Base-by-base conservation (phyloP, 2,888 invertebrate species). In the Harmothoe impar region DNA sequence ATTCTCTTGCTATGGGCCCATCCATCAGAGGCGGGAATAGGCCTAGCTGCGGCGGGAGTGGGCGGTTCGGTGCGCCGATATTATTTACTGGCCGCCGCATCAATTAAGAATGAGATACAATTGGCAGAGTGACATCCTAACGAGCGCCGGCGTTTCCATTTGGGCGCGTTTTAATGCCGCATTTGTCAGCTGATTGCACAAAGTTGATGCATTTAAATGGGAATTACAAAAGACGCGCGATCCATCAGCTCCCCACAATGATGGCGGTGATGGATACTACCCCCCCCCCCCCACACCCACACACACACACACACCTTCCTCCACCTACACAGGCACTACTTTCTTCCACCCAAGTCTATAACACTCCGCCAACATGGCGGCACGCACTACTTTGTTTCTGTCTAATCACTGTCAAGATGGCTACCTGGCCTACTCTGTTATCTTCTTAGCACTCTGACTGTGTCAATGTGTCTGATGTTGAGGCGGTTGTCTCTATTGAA, bases 71-170 rank as follows among this genome's bases (percentile, higher is more conserved):
- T 15, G 77, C 29, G 29, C 81, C 20, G 81, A 35, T 43, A 43
- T 81, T 81, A 81, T 81, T 81, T 81, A 81, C 81, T 81, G 43
- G 81, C 81, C 35, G 81, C 20, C 7, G 81, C 81, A 81, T 81
- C 81, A 81, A 81, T 81, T 81, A 81, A 81, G 81, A 81, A 81
- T 81, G 81, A 81, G 81, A 81, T 81, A 81, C 81, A 81, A 81
- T 81, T 81, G 81, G 81, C 81, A 35, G 81, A 81, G 81, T 81
- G 81, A 43, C 81, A 43, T 81, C 35, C 35, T 81, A 81, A 81
- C 81, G 81, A 81, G 81, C 33, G 81, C 20, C 81, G 81, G 81
- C 43, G 81, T 81, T 81, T 81, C 81, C 81, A 81, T 81, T 43
- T 81, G 81, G 81, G 35, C 43, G 81, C 81, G 81, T 81, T 81